Evolutionary conservation across 2,888 invertebrate genomes (phyloP).

Genomic region (Lordiphosa fenestrarum): DNA sequence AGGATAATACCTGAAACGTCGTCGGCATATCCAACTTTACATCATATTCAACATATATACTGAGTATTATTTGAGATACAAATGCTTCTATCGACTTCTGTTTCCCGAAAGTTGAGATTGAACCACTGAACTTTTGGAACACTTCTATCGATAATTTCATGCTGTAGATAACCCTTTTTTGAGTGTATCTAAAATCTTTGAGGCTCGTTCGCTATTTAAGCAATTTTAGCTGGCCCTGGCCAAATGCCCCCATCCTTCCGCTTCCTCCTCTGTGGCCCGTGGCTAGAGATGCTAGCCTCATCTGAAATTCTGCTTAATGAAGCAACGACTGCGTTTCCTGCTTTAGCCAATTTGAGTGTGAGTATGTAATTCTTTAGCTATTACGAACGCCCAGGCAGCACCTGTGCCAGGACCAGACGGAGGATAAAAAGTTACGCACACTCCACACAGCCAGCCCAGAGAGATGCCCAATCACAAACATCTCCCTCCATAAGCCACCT

Average conservation of each 20-base stretch:
- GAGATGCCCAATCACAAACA: constrained; percentile 51
- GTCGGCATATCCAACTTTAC: too few relatives aligned
- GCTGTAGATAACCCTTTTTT: background rate
- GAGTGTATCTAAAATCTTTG: background rate
- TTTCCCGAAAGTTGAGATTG: too few relatives aligned
- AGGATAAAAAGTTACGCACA: constrained; percentile 68
- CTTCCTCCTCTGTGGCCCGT: constrained; percentile 22
- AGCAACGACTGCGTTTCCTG: constrained; percentile 77
- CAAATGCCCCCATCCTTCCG: constrained; percentile 7
- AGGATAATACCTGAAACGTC: too few relatives aligned
- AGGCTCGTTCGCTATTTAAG: constrained; percentile 5
- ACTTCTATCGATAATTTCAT: too few relatives aligned
- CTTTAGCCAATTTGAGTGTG: constrained; percentile 78
- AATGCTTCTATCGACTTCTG: too few relatives aligned
- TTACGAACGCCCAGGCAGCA: constrained; percentile 57
- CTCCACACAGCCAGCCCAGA: constrained; percentile 19
- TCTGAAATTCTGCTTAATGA: constrained; percentile 76
- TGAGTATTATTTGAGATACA: too few relatives aligned
- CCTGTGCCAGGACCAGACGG: constrained; percentile 53
- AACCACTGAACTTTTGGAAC: too few relatives aligned
- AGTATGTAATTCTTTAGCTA: constrained; percentile 79
- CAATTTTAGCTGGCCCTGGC: constrained; percentile 3
- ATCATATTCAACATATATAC: too few relatives aligned
- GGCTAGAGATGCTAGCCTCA: constrained; percentile 52
- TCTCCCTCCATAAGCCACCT: constrained; percentile 50